Conservation (phyloP, 1,140 invertebrate species). For the Pseudobourletiella spinata region DNA sequence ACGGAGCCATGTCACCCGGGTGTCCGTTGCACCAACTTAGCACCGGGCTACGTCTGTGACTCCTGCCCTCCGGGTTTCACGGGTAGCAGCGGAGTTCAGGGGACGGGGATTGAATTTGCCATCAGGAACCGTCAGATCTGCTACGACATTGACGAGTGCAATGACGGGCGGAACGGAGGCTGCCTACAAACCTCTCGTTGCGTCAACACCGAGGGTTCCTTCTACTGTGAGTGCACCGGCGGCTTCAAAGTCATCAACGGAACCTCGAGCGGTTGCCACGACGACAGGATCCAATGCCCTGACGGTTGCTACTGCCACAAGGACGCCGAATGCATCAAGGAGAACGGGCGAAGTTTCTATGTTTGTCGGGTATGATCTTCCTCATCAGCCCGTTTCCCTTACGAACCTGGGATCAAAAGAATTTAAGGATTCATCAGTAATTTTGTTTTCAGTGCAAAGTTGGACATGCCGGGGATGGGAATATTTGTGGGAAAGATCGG, state of each 20-base stretch:
- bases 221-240: conserved; percentile 51
- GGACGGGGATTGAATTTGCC: conserved; percentile 58
- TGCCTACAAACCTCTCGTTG: conserved; percentile 70
- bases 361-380: background rate
- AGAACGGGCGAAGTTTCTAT: background rate
- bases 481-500: background rate
- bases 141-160: conserved; percentile 80
- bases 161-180: conserved; percentile 58
- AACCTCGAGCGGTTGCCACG: background rate
- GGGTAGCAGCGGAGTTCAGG: conserved; percentile 53
- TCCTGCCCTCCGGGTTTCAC: conserved; percentile 61
- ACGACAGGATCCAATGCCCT: background rate
- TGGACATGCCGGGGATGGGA: conserved; percentile 1
- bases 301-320: conserved; percentile 6
- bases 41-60: conserved; percentile 66
- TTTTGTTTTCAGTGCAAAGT: conserved; percentile 3
- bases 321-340: conserved; percentile 1
- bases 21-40: conserved; percentile 67
- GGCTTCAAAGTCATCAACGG: conserved; percentile 40
- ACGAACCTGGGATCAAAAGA: background rate
- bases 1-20: conserved; percentile 73
- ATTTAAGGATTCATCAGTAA: background rate
- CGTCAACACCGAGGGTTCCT: conserved; percentile 65
- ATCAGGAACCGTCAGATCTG: conserved; percentile 62
- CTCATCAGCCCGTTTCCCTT: too few species aligned